Evolutionary conservation across 2,113 vertebrate genomes (phyloP).

Genomic region (Octodon degus): DNA sequence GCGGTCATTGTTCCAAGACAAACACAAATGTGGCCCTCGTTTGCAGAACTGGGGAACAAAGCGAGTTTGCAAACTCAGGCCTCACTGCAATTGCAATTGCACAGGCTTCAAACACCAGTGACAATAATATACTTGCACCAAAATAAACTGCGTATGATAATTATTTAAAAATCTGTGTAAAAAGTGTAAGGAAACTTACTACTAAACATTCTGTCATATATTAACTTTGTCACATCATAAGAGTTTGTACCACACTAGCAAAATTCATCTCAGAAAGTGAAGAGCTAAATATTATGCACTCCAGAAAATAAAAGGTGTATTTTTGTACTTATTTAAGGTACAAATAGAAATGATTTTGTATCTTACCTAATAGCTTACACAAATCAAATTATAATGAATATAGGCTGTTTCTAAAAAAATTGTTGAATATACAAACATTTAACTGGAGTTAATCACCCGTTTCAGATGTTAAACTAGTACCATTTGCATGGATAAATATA

Average conservation of each 20-base stretch:
- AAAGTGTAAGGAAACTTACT: neutral
- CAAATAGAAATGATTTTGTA: conserved; percentile 23
- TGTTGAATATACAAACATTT: conserved; percentile 61
- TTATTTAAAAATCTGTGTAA: neutral
- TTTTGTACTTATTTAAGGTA: conserved; percentile 37
- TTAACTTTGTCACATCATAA: neutral
- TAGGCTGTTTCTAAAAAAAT: conserved; percentile 28
- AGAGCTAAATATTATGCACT: neutral
- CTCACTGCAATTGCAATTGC: neutral
- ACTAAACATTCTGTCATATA: neutral
- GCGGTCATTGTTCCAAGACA: neutral
- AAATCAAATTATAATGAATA: conserved; percentile 41
- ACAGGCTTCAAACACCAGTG: neutral
- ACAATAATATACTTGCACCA: neutral
- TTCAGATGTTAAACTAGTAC: conserved; percentile 32
- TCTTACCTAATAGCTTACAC: neutral
- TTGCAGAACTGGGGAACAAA: neutral
- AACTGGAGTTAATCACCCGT: conserved; percentile 39
- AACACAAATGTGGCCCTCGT: neutral
- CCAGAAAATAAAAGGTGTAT: neutral
- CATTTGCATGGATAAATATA: neutral
- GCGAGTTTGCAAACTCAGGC: neutral
- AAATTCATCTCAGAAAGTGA: conserved; percentile 18
- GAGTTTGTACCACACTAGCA: neutral
- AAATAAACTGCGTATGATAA: neutral